phyloP scores from a whole-genome alignment of 2,888 invertebrate genomes.

The Diogma glabrata region DNA sequence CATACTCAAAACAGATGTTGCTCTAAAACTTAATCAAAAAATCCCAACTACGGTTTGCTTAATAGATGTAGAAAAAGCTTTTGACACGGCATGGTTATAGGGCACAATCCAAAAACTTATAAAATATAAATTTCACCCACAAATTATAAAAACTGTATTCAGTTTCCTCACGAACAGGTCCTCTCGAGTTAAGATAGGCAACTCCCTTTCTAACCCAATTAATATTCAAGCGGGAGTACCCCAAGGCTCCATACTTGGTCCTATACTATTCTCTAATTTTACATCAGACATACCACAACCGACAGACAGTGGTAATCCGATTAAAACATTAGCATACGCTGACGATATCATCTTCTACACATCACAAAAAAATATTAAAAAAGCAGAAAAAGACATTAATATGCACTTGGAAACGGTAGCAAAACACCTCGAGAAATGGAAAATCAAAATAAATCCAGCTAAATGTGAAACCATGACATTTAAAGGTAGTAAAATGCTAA shows the following conservation, averaged over 20 bases:
- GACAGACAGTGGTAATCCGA: not conserved
- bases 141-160: not conserved
- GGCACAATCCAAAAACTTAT: slow-evolving; percentile 3
- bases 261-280: not conserved
- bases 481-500: not conserved
- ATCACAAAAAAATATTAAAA: not conserved
- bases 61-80: slow-evolving; percentile 11
- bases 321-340: not conserved
- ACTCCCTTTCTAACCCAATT: not conserved
- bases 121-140: not conserved
- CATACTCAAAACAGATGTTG: slow-evolving; percentile 1
- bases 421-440: not conserved
- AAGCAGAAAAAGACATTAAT: not conserved
- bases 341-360: not conserved
- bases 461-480: slow-evolving; percentile 1
- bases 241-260: not conserved
- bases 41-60: slow-evolving; percentile 6
- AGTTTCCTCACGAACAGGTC: not conserved
- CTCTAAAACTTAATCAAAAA: not conserved
- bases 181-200: not conserved
- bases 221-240: not conserved
- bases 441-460: not conserved
- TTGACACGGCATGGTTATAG: slow-evolving; percentile 9
- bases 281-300: slow-evolving; percentile 1
- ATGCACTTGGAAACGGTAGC: not conserved